Percentiles rank a stretch among this genome's conserved stretches.
Conservation (phyloP, 2,888 invertebrate species). For the Leptopilina myrica region DNA sequence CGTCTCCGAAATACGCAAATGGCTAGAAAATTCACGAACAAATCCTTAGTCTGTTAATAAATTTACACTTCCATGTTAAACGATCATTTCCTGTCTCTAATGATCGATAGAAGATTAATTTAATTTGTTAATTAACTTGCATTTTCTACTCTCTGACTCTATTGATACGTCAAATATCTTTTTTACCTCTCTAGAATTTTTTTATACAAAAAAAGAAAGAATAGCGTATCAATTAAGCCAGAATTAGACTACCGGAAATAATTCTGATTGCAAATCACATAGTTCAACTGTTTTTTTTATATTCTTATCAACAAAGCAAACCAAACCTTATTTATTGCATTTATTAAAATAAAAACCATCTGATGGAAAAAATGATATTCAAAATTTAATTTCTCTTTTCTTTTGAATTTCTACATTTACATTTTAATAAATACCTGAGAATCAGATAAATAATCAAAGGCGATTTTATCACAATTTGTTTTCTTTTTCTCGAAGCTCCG, state of each 20-base stretch:
- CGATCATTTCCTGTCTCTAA: neutral
- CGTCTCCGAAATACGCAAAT: constrained; percentile 79
- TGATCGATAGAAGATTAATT: neutral
- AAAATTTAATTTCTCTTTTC: too few species aligned
- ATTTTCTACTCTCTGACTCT: constrained; percentile 3
- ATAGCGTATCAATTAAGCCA: neutral
- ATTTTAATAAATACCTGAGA: neutral
- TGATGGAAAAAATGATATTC: neutral
- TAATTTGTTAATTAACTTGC: neutral
- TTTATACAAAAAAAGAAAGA: constrained; percentile 12
- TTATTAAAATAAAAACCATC: constrained; percentile 9
- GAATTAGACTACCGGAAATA: neutral
- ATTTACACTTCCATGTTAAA: too few species aligned
- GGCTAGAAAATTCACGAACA: constrained; percentile 62
- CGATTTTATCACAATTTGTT: neutral
- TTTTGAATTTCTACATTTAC: neutral
- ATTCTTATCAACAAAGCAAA: neutral
- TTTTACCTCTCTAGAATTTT: neutral
- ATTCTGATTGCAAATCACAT: neutral
- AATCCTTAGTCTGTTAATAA: constrained; percentile 27
- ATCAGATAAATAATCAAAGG: neutral
- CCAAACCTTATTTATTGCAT: constrained; percentile 12
- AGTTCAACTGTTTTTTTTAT: neutral
- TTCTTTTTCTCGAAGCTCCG: neutral
- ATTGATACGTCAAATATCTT: neutral